Base-by-base conservation (phyloP, 2,888 invertebrate species). In the Hyalella azteca region DNA sequence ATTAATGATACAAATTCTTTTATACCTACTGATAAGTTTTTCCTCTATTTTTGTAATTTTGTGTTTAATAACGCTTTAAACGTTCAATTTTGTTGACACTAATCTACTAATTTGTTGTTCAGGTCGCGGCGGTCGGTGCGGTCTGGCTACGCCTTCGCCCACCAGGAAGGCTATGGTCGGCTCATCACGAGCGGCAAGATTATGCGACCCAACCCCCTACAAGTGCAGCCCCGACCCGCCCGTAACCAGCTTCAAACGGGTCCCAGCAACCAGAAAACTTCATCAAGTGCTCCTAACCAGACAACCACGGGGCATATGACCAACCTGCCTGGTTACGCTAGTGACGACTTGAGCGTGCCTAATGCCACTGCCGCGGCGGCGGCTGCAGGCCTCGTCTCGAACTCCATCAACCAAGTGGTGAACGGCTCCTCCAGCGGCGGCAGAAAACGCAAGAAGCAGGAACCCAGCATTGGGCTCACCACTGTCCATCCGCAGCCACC, bases 61-160 rank as follows among this genome's bases (percentile, higher is more conserved):
- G n/a, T n/a, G n/a, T n/a, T n/a, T n/a, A n/a, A n/a, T n/a, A n/a
- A n/a, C n/a, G n/a, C n/a, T n/a, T n/a, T n/a, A n/a, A n/a, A n/a
- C n/a, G n/a, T n/a, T n/a, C 29, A 22, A 59, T 59, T 59, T 26
- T 22, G 2, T 22, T 19, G 2, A 13, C 9, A 19, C 32, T 32
- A 13, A 49, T 39, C 9, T 22, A 49, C 32, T 48, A 2, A 22
- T 39, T 3, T 40, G 15, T 9, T 45, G 22, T n/a, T 5, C 77
- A 83, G 81, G 77, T 83, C 83, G 81, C 91, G 98, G 49, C 92
- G 96, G 86, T 97, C 96, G 41, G 91, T 98, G 84, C 93, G 98
- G 80, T 97, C 97, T 15, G 98, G 98, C 80, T 97, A 99, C 89
- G 98, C 98, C 13, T 99, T 99, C 90, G 96, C 98, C 80, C 98